phyloP scores from a whole-genome alignment of 1,140 invertebrate genomes.

The Archegozetes longisetosus region DNA sequence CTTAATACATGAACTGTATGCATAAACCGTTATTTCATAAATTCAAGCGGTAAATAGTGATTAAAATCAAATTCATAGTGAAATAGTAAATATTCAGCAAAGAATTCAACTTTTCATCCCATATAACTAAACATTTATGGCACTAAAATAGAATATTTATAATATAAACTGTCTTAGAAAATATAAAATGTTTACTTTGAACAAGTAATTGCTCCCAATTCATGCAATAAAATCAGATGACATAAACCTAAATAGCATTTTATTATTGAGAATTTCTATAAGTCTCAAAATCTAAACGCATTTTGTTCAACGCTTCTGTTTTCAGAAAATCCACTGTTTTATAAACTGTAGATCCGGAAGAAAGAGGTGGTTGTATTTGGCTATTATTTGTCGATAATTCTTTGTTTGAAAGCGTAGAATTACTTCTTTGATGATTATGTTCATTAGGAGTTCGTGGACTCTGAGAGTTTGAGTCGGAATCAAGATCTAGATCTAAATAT shows the following conservation, averaged over 20 bases:
- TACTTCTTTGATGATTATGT: neutral
- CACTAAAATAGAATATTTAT: no score
- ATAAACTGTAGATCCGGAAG: constrained; percentile 43
- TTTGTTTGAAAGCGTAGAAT: constrained; percentile 5
- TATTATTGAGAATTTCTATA: constrained; percentile 22
- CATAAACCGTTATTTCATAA: neutral
- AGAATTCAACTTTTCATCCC: no score
- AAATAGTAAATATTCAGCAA: no score
- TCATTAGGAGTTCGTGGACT: constrained; percentile 4
- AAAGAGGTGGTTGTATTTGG: neutral
- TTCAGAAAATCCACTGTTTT: constrained; percentile 80
- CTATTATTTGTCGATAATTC: neutral
- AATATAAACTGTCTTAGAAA: no score
- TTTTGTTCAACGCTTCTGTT: constrained; percentile 73
- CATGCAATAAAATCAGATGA: neutral
- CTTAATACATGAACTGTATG: neutral
- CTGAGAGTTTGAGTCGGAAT: constrained; percentile 6
- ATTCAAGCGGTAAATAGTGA: neutral
- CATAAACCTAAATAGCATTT: neutral
- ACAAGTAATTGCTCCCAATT: neutral
- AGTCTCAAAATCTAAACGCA: constrained; percentile 49
- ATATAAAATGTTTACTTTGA: no score
- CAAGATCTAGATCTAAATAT: constrained; percentile 16
- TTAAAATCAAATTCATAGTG: no score
- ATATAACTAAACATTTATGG: no score